A percentile compares a stretch with the other conserved stretches of the same genome.
These are phyloP conservation scores for Drosophila niveifrons DNA, from an alignment of 2,888 invertebrate genomes.

Conservation along the genomic window DNA sequence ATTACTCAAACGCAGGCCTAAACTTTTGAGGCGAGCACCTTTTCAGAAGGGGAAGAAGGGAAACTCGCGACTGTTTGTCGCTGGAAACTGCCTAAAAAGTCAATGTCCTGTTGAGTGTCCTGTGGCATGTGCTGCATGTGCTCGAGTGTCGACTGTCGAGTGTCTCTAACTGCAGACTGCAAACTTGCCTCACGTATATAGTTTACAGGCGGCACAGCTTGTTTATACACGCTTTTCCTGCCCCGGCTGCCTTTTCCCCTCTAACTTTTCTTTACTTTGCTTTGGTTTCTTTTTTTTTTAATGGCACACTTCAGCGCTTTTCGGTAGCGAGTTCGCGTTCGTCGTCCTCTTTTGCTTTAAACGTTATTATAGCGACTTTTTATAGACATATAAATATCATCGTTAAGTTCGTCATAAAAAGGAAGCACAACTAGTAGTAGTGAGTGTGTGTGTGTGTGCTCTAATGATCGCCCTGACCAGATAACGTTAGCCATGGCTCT, in stretches of 20 bases:
- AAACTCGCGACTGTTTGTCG: background rate
- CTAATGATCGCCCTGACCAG: conserved; percentile 67
- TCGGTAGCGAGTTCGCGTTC: conserved; percentile 29
- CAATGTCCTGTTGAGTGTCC: conserved; percentile 70
- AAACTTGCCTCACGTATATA: conserved; percentile 58
- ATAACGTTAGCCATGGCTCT: conserved; percentile 52
- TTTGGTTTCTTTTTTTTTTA: conserved; percentile 50
- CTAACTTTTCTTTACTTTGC: no score
- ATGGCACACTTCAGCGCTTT: conserved; percentile 68
- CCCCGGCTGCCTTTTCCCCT: background rate
- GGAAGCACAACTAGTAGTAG: conserved; percentile 44
- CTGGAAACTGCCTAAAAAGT: conserved; percentile 63
- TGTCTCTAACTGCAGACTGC: conserved; percentile 46
- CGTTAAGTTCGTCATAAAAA: conserved; percentile 75
- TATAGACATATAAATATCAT: conserved; percentile 76
- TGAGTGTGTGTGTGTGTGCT: conserved; percentile 21
- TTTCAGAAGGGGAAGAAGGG: background rate
- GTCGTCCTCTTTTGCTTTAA: conserved; percentile 59
- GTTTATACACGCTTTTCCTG: conserved; percentile 47
- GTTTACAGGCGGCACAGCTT: conserved; percentile 53
- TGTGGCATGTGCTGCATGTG: conserved; percentile 50
- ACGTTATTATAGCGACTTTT: conserved; percentile 74
- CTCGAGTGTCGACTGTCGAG: conserved; percentile 50
- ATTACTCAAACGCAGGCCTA: conserved; percentile 68
- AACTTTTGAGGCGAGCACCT: conserved; percentile 56